Percentiles rank a stretch among this genome's conserved stretches.
Evolutionary conservation across 2,888 invertebrate genomes (phyloP).

Genomic region (Oasisia sp.): DNA sequence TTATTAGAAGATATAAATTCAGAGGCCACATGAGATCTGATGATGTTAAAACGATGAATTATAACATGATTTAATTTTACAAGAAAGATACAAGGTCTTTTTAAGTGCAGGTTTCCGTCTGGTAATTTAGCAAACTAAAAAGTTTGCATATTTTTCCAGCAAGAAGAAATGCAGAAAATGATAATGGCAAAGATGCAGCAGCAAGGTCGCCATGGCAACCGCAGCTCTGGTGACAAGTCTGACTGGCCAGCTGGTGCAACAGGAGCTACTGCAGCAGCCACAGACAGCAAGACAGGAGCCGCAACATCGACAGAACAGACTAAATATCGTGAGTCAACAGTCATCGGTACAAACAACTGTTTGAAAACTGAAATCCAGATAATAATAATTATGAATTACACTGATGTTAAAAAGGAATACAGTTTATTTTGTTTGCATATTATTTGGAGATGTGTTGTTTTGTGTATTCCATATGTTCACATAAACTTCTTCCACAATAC

Average conservation of each 20-base stretch:
- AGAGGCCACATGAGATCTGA: neutral
- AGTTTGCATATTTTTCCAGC: conserved; percentile 28
- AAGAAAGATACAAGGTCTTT: too few species aligned
- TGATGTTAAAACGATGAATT: neutral
- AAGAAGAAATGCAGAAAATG: conserved; percentile 49
- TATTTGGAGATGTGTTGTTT: neutral
- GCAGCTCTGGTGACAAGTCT: conserved; percentile 40
- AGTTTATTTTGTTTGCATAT: neutral
- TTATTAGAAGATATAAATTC: neutral
- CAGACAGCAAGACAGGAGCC: conserved; percentile 26
- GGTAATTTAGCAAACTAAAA: neutral
- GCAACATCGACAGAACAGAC: conserved; percentile 29
- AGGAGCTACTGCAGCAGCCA: neutral
- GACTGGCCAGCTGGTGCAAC: conserved; percentile 42
- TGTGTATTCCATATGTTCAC: neutral
- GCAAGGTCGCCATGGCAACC: conserved; percentile 45
- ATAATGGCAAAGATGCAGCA: conserved; percentile 46
- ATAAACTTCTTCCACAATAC: neutral
- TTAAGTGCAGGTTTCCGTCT: too few species aligned
- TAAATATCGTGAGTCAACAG: conserved; percentile 38
- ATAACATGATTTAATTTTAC: too few species aligned
- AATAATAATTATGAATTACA: neutral
- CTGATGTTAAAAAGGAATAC: neutral
- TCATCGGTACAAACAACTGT: neutral
- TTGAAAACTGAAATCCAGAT: neutral